phyloP scores from a whole-genome alignment of 1,140 invertebrate species.

The Phortica variegata region DNA sequence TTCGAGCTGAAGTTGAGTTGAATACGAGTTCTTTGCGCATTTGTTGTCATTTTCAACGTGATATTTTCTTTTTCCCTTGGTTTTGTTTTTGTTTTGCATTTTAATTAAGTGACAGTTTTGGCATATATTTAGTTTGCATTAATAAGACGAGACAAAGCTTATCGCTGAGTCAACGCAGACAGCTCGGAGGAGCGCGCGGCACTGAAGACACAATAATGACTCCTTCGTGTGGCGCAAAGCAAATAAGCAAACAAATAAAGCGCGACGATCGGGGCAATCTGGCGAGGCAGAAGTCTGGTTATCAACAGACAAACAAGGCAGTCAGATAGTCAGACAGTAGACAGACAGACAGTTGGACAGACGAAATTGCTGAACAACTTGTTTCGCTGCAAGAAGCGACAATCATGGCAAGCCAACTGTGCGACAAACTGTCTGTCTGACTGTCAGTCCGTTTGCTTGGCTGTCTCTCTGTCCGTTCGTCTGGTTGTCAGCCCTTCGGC shows the following conservation, averaged over 20 bases:
- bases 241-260: constrained; percentile 42
- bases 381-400: no score
- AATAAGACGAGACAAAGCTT: not conserved
- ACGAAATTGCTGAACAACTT: no score
- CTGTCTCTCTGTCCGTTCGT: no score
- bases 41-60: no score
- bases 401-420: constrained; percentile 40
- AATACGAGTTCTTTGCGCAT: no score
- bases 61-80: no score
- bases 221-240: constrained; percentile 29
- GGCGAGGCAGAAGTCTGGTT: constrained; percentile 11
- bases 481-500: no score
- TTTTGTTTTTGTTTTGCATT: constrained; percentile 16
- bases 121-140: not conserved
- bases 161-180: not conserved
- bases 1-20: constrained; percentile 23
- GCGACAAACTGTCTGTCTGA: constrained; percentile 6
- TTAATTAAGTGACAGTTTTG: constrained; percentile 46
- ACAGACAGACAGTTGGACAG: constrained; percentile 48
- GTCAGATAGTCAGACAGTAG: constrained; percentile 15
- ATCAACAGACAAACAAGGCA: constrained; percentile 1
- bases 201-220: constrained; percentile 17
- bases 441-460: no score
- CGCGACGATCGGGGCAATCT: constrained; percentile 35
- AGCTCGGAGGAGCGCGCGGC: not conserved